Percentiles rank a stretch among this genome's conserved stretches.
phyloP scores from a whole-genome alignment of 2,888 invertebrate genomes.

The Gryllus longicercus region DNA sequence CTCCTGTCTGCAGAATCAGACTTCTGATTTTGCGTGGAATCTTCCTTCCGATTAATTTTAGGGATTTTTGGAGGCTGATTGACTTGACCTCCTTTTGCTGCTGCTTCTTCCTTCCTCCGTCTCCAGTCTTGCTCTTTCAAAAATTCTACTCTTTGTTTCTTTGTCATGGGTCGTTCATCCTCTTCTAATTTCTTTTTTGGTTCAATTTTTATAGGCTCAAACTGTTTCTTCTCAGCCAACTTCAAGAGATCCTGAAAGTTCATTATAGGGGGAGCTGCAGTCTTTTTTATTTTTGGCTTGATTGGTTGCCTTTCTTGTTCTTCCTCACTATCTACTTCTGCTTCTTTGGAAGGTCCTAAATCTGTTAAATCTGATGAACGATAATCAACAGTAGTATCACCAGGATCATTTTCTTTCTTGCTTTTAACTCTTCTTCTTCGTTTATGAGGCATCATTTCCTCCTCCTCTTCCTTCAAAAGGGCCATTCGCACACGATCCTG shows the following conservation, averaged over 20 bases:
- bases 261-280: slow-evolving; percentile 66
- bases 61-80: not conserved
- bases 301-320: slow-evolving; percentile 36
- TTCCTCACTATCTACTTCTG: slow-evolving; percentile 45
- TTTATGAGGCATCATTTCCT: slow-evolving; percentile 66
- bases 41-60: not conserved
- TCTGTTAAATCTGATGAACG: not conserved
- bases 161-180: slow-evolving; percentile 71
- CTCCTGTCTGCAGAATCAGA: not conserved
- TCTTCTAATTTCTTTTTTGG: slow-evolving; percentile 56
- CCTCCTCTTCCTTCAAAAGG: slow-evolving; percentile 65
- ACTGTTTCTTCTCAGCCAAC: slow-evolving; percentile 78
- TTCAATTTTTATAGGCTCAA: slow-evolving; percentile 68
- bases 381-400: not conserved
- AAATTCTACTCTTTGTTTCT: slow-evolving; percentile 71
- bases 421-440: slow-evolving; percentile 54
- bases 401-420: slow-evolving; percentile 43
- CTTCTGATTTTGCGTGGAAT: not conserved
- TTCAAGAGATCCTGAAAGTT: slow-evolving; percentile 76
- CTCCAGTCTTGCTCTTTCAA: slow-evolving; percentile 67
- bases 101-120: slow-evolving; percentile 38
- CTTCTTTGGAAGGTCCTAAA: slow-evolving; percentile 30
- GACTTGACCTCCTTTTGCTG: not conserved
- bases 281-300: slow-evolving; percentile 58
- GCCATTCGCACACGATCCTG: slow-evolving; percentile 72